Conservation (phyloP, 2,888 invertebrate species). For the Byasa hedistus region DNA sequence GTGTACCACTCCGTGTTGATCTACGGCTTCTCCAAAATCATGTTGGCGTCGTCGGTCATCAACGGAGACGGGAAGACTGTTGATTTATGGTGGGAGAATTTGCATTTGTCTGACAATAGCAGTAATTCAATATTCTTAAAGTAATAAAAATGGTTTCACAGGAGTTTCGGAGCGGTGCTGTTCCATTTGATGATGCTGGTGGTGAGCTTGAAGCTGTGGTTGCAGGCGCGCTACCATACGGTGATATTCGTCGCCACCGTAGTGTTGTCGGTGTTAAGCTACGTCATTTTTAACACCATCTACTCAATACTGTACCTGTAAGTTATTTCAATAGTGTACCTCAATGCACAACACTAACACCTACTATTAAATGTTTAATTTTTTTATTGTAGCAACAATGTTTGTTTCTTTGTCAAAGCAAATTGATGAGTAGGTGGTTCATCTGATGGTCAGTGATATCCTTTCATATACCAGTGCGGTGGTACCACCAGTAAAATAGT, state of each 20-base stretch:
- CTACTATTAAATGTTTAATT: no score
- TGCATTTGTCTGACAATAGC: neutral
- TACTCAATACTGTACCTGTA: constrained; percentile 82
- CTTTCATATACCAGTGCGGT: no score
- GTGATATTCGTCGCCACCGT: constrained; percentile 73
- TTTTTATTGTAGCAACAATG: no score
- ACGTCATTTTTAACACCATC: constrained; percentile 73
- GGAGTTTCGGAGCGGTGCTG: constrained; percentile 80
- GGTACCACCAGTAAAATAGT: no score
- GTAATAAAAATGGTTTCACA: constrained; percentile 37
- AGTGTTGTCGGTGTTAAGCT: constrained; percentile 76
- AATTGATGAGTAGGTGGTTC: no score
- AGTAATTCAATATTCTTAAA: no score
- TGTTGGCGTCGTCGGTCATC: constrained; percentile 73
- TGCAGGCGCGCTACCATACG: constrained; percentile 82
- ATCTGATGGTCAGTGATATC: no score
- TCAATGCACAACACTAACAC: no score
- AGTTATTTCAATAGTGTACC: constrained; percentile 53
- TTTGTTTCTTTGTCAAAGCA: no score
- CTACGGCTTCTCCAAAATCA: constrained; percentile 75
- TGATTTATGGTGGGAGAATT: constrained; percentile 70
- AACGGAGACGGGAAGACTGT: constrained; percentile 73
- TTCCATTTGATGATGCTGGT: constrained; percentile 80
- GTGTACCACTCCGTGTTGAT: constrained; percentile 83
- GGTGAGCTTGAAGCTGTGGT: constrained; percentile 81